Conservation (phyloP, 1,140 invertebrate species). For the Lutraria rhynchaena region DNA sequence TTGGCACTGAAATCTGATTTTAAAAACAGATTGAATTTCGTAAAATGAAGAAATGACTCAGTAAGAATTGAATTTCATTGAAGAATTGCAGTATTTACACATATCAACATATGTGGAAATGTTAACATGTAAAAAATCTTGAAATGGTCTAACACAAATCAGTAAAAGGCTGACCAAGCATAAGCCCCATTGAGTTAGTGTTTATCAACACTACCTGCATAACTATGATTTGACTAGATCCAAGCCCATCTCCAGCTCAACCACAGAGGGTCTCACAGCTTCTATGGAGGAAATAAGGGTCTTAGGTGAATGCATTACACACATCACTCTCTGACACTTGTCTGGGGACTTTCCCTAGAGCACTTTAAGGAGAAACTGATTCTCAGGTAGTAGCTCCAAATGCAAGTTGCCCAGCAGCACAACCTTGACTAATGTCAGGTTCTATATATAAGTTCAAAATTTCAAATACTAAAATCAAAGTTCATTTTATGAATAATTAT, state of each 20-base stretch:
- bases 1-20: too few relatives aligned
- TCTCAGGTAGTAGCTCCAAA: conserved; percentile 52
- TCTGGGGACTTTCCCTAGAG: conserved; percentile 61
- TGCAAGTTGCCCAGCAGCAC: conserved; percentile 54
- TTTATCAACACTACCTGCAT: conserved; percentile 56
- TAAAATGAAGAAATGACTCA: too few relatives aligned
- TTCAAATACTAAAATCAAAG: too few relatives aligned
- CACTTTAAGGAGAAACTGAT: background rate
- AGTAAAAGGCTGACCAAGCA: conserved; percentile 39
- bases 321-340: conserved; percentile 46
- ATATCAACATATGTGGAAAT: too few relatives aligned
- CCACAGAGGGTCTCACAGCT: conserved; percentile 30
- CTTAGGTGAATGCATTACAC: background rate
- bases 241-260: conserved; percentile 45
- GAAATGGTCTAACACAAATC: too few relatives aligned
- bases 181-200: conserved; percentile 61
- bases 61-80: too few relatives aligned
- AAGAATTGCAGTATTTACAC: too few relatives aligned
- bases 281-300: conserved; percentile 5
- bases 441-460: too few relatives aligned
- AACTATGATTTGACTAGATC: conserved; percentile 50
- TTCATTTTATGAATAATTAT: too few relatives aligned
- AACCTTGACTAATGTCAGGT: too few relatives aligned
- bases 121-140: too few relatives aligned
- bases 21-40: too few relatives aligned